Base-by-base conservation (phyloP, 1,140 invertebrate species). In the Pseudomyrmex gracilis region DNA sequence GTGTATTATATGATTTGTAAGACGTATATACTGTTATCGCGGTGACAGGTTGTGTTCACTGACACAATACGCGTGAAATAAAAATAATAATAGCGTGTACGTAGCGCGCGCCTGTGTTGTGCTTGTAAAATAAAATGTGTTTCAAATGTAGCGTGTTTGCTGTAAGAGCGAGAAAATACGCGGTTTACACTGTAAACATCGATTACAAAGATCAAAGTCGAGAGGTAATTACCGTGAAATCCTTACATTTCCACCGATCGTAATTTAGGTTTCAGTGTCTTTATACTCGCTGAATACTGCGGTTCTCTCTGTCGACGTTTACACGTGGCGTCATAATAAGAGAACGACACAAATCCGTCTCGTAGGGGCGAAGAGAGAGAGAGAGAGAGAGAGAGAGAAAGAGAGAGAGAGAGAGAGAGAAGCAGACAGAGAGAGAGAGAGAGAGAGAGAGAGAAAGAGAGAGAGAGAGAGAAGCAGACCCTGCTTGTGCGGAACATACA, bases 271-370 rank as follows among this genome's bases (percentile, higher is more conserved):
- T 70, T n/a, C 15, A 15, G 7, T 71, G 12, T 61, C 45, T 87
- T 86, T 67, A 66, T 57, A 58, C 10, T 47, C 51, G 24, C 45
- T 71, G 45, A 57, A 64, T 55, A 57, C 47, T 78, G 64, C 58
- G 61, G 51, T 24, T 12, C 22, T 60, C 60, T 61, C 55, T 83
- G 67, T 57, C 74, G 71, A 60, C 34, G 34, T 34, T 73, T 63
- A 57, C 76, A 12, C 49, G 47, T 53, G 45, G 70, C 61, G 51
- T 85, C 24, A 73, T 89, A 89, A 89, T 85, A 82, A 78, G 82
- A 89, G 73, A 57, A 60, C 47, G 20, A 73, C 68, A 57, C 67
- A 77, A 89, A 87, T 90, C 82, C 68, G 73, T 83, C 88, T 83
- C 74, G 49, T 78, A 78, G 63, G 74, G 34, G 34, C 34, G 34